phyloP scores from a whole-genome alignment of 2,797 vertebrate genomes.

The Masticophis lateralis region DNA sequence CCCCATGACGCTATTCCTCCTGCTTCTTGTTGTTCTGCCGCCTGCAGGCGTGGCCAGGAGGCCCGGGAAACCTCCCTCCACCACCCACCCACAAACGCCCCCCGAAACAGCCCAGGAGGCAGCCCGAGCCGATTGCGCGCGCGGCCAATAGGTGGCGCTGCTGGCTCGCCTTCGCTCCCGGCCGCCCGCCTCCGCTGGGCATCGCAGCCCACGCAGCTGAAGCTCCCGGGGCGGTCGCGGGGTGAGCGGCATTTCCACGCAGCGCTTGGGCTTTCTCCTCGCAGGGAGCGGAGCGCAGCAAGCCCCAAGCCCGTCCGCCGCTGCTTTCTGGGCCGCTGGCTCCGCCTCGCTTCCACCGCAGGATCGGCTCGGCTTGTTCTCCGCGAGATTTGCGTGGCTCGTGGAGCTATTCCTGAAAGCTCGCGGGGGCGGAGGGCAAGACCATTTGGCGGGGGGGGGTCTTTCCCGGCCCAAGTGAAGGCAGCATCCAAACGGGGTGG shows the following conservation, averaged over 20 bases:
- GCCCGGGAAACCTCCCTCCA: neutral
- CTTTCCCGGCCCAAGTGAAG: neutral
- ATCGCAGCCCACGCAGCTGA: neutral
- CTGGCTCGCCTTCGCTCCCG: neutral
- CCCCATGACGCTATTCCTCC: neutral
- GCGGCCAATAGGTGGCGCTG: neutral
- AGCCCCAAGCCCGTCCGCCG: neutral
- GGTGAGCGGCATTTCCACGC: neutral
- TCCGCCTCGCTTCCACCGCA: neutral
- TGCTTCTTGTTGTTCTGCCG: neutral
- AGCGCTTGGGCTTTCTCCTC: neutral
- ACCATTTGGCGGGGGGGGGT: neutral
- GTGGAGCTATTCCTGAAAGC: neutral
- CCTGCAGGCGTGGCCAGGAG: neutral
- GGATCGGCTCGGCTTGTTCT: neutral
- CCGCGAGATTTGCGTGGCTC: neutral
- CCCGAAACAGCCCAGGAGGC: neutral
- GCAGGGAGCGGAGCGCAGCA: neutral
- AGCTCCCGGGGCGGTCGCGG: neutral
- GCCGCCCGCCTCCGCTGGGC: accelerated
- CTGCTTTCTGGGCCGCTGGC: neutral
- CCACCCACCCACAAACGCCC: neutral
- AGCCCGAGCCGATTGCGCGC: neutral
- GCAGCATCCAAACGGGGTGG: neutral
- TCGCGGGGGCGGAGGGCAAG: neutral